Base-by-base conservation (phyloP, 2,797 vertebrate genomes). In the Brachyrhaphis roseni region DNA sequence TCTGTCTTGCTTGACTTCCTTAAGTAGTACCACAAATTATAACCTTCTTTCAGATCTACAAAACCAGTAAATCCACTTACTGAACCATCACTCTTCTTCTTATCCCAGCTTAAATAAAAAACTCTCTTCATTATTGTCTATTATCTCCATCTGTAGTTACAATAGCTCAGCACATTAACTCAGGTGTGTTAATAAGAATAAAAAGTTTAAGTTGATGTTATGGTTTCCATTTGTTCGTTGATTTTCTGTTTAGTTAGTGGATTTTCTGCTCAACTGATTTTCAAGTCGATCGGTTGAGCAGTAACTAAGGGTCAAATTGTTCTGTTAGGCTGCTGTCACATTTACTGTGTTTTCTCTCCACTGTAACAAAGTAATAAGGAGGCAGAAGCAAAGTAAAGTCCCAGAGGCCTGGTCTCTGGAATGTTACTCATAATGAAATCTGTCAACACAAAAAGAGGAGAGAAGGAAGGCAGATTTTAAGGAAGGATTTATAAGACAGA, bases 381-480 rank as follows among this genome's bases (percentile, higher is more conserved):
- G 81, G 78, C 66, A 51, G 66, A 83, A 45, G 7, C 74, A 72
- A 73, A 80, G 64, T 39, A 74, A 23, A 62, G 1, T 45, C 85
- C 15, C 59, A 8, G 76, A 78, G 84, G 77, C 5, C 79, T 1
- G 53, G 16, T 64, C 72, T 75, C 80, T 79, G 89, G 89, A 88
- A 92, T 91, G 86, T 76, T 75, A 4, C 81, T 88, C 84, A 81
- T 89, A 88, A 87, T 87, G 85, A 85, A 81, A 78, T 76, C 81
- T 84, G 78, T 77, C 80, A 83, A 89, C 86, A 82, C 6, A 28
- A 57, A 80, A 72, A 36, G 66, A 74, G 47, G 73, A 47, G 76
- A 68, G 10, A 43, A 77, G 59, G 53, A 72, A 51, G 39, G 13
- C 6, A 20, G 34, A 70, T 39, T 34, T 36, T 16, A 62, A 18